Evolutionary conservation across 2,797 vertebrate genomes (phyloP), one percentile per base, ranked within the genome.

Genomic region (Gambusia yucatana): DNA sequence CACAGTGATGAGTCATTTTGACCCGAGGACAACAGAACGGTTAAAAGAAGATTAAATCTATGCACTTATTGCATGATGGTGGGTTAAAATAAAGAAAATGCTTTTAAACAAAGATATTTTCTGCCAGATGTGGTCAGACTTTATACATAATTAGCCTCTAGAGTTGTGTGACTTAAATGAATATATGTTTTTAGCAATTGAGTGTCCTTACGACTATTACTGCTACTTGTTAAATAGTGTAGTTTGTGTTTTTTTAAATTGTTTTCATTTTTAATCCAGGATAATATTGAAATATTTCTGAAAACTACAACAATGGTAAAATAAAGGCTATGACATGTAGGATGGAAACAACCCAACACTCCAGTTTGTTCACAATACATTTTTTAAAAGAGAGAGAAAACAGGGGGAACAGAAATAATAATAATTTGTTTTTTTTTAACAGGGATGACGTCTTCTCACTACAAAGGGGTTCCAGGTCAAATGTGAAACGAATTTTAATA

Each of bases 401-500:
- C 16, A 17, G 17, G 3, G 3, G 6, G 6, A 50, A 50, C 20
- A 20, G 2, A 7, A 22, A 50, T 2, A 50, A 20, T 20, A 20
- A 8, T 50, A 50, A 22, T 50, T 1, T 20, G 6, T 48, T 5
- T 20, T 20, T 6, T 73, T 76, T 84, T 77, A 0, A 55, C 84
- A 96, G 95, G 1, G 0, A 41, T 0, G 0, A 85, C 0, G 20
- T 95, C 43, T 96, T 96, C 63, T 13, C 0, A n/a, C 0, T 0
- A 73, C 0, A 0, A 0, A 0, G 0, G 33, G 91, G 91, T 20
- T 71, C 91, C 46, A 91, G 93, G 43, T 0, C 46, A 71, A 70
- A 86, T 8, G 89, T 79, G 22, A 95, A 87, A 44, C 94, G 84
- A 78, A 78, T 96, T 33, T 73, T 96, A 72, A 86, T 96, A 6